phyloP scores from a whole-genome alignment of 2,888 invertebrate genomes.

The Papilio elwesi region DNA sequence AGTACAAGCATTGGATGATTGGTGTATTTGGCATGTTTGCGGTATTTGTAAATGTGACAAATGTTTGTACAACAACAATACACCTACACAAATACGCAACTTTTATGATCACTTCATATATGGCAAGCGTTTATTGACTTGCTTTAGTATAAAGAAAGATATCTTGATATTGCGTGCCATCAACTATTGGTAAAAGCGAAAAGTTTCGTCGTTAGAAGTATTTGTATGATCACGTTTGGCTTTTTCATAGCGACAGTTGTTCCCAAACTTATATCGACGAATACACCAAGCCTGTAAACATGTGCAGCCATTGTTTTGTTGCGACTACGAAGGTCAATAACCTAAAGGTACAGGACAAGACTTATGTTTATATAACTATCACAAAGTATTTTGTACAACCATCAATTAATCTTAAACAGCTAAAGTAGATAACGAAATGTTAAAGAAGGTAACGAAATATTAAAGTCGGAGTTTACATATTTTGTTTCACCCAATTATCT shows the following conservation, averaged over 20 bases:
- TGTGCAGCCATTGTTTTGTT: slow-evolving; percentile 17
- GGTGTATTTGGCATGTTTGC: no score
- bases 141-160: not conserved
- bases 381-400: not conserved
- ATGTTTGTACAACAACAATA: not conserved
- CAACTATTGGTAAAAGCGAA: not conserved
- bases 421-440: not conserved
- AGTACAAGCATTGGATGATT: no score
- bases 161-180: not conserved
- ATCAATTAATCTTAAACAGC: not conserved
- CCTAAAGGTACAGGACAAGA: not conserved
- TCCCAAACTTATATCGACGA: not conserved
- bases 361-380: not conserved
- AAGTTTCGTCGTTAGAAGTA: not conserved
- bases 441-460: no score
- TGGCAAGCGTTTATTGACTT: not conserved
- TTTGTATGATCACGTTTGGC: not conserved
- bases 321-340: slow-evolving; percentile 6
- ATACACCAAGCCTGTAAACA: not conserved
- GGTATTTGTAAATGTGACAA: no score
- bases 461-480: not conserved
- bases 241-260: slow-evolving; percentile 4
- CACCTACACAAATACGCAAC: not conserved
- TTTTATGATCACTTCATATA: not conserved
- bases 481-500: not conserved